A percentile compares a stretch with the other conserved stretches of the same genome.
Conservation (phyloP, 2,888 invertebrate species). For the Limnephilus auricula region DNA sequence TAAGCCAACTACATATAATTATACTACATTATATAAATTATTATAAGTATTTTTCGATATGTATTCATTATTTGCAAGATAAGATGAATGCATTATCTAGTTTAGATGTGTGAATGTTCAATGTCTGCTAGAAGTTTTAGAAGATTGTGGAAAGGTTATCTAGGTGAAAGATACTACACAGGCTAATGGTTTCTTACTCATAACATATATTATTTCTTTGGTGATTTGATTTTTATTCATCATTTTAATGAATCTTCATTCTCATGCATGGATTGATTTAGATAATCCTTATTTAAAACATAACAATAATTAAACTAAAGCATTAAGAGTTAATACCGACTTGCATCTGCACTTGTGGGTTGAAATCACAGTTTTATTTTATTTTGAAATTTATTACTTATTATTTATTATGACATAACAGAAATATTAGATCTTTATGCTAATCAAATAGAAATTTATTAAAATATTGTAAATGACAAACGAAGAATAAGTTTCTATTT, state of each 20-base stretch:
- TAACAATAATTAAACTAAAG: background rate
- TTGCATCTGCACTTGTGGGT: background rate
- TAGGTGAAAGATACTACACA: conserved; percentile 9
- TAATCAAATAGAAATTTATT: background rate
- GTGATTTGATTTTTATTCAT: conserved; percentile 27
- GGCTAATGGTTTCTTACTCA: conserved; percentile 3
- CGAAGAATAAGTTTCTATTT: background rate
- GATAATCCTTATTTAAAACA: background rate
- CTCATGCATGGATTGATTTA: conserved; percentile 20
- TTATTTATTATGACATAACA: background rate
- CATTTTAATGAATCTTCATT: conserved; percentile 14
- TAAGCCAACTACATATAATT: background rate
- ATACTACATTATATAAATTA: background rate
- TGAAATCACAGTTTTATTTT: background rate
- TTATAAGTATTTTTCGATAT: background rate
- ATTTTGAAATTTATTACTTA: background rate
- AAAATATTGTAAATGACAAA: background rate
- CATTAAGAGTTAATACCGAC: background rate
- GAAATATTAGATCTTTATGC: background rate
- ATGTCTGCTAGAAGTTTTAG: background rate
- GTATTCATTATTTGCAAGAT: background rate
- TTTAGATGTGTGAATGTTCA: background rate
- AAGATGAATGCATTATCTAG: background rate
- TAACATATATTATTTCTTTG: background rate
- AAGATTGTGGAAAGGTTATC: background rate